Evolutionary conservation across 2,888 invertebrate genomes (phyloP).

Genomic region (Drosophila glabriapex): DNA sequence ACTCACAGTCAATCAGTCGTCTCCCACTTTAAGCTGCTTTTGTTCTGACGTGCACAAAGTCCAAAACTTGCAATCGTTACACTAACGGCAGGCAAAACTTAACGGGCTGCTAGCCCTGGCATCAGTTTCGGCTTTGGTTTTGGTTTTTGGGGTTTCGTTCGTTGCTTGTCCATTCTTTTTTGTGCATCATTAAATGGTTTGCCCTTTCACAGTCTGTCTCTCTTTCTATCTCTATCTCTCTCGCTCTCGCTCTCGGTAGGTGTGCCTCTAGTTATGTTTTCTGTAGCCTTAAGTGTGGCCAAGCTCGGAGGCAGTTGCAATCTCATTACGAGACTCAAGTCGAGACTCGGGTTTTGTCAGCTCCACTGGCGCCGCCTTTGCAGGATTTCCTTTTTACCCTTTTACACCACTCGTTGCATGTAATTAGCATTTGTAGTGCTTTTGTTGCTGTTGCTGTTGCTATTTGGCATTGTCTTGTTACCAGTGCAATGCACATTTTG

Average conservation of each 20-base stretch:
- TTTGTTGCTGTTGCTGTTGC: conserved; percentile 19
- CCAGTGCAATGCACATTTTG: conserved; percentile 21
- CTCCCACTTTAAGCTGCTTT: conserved; percentile 51
- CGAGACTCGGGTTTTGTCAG: conserved; percentile 30
- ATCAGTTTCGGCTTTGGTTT: conserved; percentile 40
- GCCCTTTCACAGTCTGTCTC: conserved; percentile 2
- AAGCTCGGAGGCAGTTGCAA: conserved; percentile 38
- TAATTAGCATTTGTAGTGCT: conserved; percentile 68
- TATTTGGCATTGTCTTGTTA: conserved; percentile 20
- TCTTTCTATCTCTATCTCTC: not conserved
- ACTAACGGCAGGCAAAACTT: conserved; percentile 36
- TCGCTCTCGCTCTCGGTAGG: not conserved
- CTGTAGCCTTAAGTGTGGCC: conserved; percentile 26
- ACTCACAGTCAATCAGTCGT: conserved; percentile 17
- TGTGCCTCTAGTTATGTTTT: conserved; percentile 27
- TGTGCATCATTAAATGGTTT: conserved; percentile 48
- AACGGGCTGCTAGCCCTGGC: conserved; percentile 38
- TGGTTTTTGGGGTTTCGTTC: conserved; percentile 25
- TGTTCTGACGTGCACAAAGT: conserved; percentile 43
- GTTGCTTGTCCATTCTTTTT: conserved; percentile 5
- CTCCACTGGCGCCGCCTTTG: conserved; percentile 50
- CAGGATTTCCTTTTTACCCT: conserved; percentile 70
- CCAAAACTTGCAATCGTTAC: conserved; percentile 24
- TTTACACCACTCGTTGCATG: conserved; percentile 55
- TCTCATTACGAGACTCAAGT: conserved; percentile 45